Base-by-base conservation (phyloP, 2,888 invertebrate genomes). In the Automeris io region DNA sequence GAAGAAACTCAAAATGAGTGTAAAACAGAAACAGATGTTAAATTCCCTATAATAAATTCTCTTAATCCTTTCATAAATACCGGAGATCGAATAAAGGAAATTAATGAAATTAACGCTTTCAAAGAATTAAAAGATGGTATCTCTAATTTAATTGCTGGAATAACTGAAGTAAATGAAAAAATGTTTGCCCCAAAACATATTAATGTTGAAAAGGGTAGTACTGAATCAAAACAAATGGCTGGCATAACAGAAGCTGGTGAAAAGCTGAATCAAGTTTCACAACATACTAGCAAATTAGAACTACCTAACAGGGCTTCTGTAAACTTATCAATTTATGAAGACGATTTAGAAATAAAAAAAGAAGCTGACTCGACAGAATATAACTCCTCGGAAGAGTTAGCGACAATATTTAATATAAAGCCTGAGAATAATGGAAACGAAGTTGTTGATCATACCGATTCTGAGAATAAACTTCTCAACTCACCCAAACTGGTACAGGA, bases 361-460 rank as follows among this genome's bases (percentile, higher is more conserved):
- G 81, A 85, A 41, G 66, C 70, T 40, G 86, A 87, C 62, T 67
- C 86, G 11, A 89, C 90, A 40, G 90, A 90, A 63, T 90, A 90
- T 58, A 90, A 90, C 65, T 90, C 90, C 7, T 89, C 90, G 34
- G 90, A 90, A 59, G 90, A 90, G 61, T 71, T 90, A 50, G 90
- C 90, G 18, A 90, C 89, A 54, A 90, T 90, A 55, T 90, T 90
- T 61, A 89, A 90, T 18, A 29, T 16, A 2, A 29, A 29, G 18
- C 23, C 29, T 9, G 34, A 34, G 11, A 34, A 16, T 11, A 26
- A 1, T 22, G 26, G 34, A 22, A 39, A 39, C 8, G 13, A 26
- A 11, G n/a, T 16, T 11, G 57, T 54, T 44, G 67, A 68, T 37
- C 46, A 60, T 33, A 56, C 54, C 11, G 60, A 58, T 19, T 46